These are phyloP conservation scores for Malurus leucopterus DNA, from an alignment of 2,797 vertebrate species.

Conservation along the genomic window DNA sequence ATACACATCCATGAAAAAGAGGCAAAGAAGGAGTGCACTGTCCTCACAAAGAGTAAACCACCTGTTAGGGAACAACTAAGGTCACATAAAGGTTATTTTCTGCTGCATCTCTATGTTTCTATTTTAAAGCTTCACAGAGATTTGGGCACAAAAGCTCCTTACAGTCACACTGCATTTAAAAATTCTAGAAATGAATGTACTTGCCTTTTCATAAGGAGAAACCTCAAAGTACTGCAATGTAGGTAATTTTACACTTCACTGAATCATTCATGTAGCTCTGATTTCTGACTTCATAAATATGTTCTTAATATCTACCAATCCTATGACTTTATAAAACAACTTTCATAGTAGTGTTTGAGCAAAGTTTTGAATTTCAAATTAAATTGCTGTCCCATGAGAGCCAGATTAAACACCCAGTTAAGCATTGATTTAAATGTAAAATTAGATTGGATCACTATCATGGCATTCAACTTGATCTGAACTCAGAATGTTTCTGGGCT, in stretches of 20 bases:
- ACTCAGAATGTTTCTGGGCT: constrained; percentile 49
- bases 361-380: constrained; percentile 33
- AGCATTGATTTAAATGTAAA: constrained; percentile 23
- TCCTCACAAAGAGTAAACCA: background rate
- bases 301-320: background rate
- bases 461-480: constrained; percentile 52
- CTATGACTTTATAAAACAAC: background rate
- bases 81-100: background rate
- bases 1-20: background rate
- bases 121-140: background rate
- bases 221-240: background rate
- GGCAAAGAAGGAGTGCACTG: background rate
- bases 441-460: constrained; percentile 32
- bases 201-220: background rate
- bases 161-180: background rate
- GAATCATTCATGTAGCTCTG: background rate
- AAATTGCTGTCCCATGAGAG: constrained; percentile 18
- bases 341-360: background rate
- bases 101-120: background rate
- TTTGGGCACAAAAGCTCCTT: background rate
- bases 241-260: background rate
- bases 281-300: background rate
- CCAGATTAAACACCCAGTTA: constrained; percentile 23
- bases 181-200: background rate
- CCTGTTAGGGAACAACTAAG: background rate